Conservation (phyloP, 2,888 invertebrate species). For the Eupithecia dodoneata region DNA sequence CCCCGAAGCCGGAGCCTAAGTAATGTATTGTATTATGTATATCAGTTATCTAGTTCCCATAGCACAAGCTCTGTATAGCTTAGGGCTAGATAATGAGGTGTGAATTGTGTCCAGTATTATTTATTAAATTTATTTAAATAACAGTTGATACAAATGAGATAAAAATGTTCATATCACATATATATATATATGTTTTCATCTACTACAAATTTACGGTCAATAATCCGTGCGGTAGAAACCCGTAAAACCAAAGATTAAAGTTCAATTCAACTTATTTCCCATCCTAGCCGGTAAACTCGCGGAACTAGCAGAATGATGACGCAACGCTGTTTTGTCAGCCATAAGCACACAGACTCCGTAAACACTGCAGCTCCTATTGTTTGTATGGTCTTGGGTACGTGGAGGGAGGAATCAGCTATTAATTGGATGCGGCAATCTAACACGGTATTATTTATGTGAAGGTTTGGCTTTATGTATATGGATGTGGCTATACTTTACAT, state of each 20-base stretch:
- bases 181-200: background rate
- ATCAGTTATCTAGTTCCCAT: too few species aligned
- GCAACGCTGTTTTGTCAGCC: constrained; percentile 59
- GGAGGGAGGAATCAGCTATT: background rate
- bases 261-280: background rate
- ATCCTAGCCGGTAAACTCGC: constrained; percentile 32
- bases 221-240: background rate
- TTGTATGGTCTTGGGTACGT: constrained; percentile 47
- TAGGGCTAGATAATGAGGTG: too few species aligned
- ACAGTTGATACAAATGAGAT: too few species aligned
- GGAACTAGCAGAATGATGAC: constrained; percentile 49
- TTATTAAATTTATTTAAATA: too few species aligned
- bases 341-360: constrained; percentile 64
- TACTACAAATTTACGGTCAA: background rate
- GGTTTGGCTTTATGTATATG: background rate
- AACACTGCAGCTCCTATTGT: constrained; percentile 72
- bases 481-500: background rate
- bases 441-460: background rate
- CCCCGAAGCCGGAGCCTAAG: too few species aligned
- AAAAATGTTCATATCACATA: too few species aligned
- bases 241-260: background rate
- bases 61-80: too few species aligned
- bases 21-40: too few species aligned
- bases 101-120: too few species aligned
- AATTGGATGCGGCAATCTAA: constrained; percentile 20